phyloP scores from a whole-genome alignment of 92 coral and sea anemone genomes.

The Porites rus region DNA sequence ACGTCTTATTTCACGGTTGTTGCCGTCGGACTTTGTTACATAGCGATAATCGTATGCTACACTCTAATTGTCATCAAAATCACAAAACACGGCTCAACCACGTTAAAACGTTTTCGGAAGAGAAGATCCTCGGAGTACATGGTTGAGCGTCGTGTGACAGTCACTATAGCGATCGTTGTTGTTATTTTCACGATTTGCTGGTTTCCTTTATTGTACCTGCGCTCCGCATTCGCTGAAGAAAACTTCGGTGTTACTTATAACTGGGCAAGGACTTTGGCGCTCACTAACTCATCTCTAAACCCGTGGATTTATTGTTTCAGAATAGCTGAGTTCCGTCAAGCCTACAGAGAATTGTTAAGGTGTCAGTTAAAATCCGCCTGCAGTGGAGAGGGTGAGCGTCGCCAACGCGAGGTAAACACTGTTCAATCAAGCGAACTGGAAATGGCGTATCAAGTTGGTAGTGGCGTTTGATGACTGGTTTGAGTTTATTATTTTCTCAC shows the following conservation, averaged over 20 bases:
- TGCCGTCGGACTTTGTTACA: conserved; percentile 72
- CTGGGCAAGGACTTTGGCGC: conserved; percentile 89
- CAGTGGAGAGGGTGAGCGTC: not conserved
- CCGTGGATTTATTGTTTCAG: conserved; percentile 91
- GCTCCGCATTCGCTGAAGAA: conserved; percentile 63
- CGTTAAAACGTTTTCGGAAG: conserved; percentile 42
- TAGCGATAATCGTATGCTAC: conserved; percentile 71
- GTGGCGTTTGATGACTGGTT: not conserved
- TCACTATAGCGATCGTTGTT: conserved; percentile 77
- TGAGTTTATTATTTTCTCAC: not conserved
- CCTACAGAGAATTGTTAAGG: conserved; percentile 68
- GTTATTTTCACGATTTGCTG: conserved; percentile 71
- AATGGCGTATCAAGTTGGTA: not conserved
- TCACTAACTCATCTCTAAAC: conserved; percentile 80
- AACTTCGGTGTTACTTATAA: conserved; percentile 77
- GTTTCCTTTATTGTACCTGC: conserved; percentile 76
- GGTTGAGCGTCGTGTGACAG: conserved; percentile 80
- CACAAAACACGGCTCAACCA: conserved; percentile 50
- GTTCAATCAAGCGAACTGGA: conserved; percentile 25
- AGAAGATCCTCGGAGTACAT: conserved; percentile 20
- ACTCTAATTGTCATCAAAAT: conserved; percentile 65
- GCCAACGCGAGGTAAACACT: conserved; percentile 15
- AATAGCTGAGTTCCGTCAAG: conserved; percentile 83
- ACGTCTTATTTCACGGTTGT: conserved; percentile 75
- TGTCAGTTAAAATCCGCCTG: conserved; percentile 64